Conservation (phyloP, 2,797 vertebrate species). For the Typhlichthys eigenmanni region DNA sequence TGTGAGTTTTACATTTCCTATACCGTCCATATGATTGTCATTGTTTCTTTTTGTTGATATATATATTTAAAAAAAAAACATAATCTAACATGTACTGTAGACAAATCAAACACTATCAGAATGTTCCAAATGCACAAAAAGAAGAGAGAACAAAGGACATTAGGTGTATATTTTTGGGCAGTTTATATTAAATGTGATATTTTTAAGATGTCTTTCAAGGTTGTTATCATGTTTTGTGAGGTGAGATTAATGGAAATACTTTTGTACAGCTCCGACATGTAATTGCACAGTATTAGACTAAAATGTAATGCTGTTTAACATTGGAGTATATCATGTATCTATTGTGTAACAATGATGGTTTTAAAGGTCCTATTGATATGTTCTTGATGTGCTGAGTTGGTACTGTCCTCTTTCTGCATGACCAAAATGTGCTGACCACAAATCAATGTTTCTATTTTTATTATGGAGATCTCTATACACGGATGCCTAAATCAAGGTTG, state of each 20-base stretch:
- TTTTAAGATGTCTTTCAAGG: slow-evolving; percentile 60
- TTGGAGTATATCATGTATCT: slow-evolving; percentile 69
- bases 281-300: slow-evolving; percentile 83
- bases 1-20: slow-evolving; percentile 39
- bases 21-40: slow-evolving; percentile 43
- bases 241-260: slow-evolving; percentile 65
- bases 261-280: slow-evolving; percentile 75
- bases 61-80: slow-evolving; percentile 20
- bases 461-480: slow-evolving; percentile 65
- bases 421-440: slow-evolving; percentile 73
- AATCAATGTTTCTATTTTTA: slow-evolving; percentile 67
- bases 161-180: slow-evolving; percentile 70
- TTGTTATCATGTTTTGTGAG: slow-evolving; percentile 62
- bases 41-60: slow-evolving; percentile 35
- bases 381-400: slow-evolving; percentile 67
- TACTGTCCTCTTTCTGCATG: slow-evolving; percentile 66
- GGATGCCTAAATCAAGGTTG: slow-evolving; percentile 61
- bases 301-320: slow-evolving; percentile 65
- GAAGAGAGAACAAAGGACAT: slow-evolving; percentile 56
- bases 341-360: slow-evolving; percentile 51
- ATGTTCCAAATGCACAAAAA: slow-evolving; percentile 79
- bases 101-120: slow-evolving; percentile 66
- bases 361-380: slow-evolving; percentile 50
- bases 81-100: slow-evolving; percentile 63
- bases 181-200: slow-evolving; percentile 63